Conservation (phyloP, 2,888 invertebrate genomes). For the Harmothoe impar region DNA sequence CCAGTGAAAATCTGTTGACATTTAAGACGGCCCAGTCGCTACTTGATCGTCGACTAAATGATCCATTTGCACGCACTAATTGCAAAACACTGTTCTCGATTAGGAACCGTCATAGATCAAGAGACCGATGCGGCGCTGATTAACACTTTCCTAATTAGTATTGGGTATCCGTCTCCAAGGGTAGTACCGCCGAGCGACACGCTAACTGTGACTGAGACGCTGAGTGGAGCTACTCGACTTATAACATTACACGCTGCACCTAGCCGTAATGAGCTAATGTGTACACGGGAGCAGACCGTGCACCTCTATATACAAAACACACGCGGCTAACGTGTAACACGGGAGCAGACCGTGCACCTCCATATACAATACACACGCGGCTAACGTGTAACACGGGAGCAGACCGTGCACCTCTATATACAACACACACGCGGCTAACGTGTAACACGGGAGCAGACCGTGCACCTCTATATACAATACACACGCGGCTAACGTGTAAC, state of each 20-base stretch:
- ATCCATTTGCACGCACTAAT: slow-evolving; percentile 60
- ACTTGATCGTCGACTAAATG: slow-evolving; percentile 59
- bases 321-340: slow-evolving; percentile 20
- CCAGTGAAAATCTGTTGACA: slow-evolving; percentile 51
- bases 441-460: neutral
- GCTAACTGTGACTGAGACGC: slow-evolving; percentile 21
- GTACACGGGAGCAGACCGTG: neutral
- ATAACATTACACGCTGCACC: neutral
- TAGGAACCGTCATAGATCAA: slow-evolving; percentile 54
- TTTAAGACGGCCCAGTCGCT: slow-evolving; percentile 54
- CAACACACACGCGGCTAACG: neutral
- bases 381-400: slow-evolving; percentile 1
- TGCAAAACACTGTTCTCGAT: slow-evolving; percentile 57
- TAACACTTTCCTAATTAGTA: slow-evolving; percentile 50
- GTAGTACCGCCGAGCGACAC: neutral
- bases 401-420: neutral
- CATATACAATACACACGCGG: neutral
- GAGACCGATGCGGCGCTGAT: slow-evolving; percentile 31
- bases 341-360: neutral
- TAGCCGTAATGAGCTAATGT: slow-evolving; percentile 1
- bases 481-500: slow-evolving; percentile 24
- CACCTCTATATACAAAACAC: neutral
- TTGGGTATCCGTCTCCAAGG: slow-evolving; percentile 45
- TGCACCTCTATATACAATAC: no score
- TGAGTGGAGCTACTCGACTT: neutral